Evolutionary conservation across 2,797 vertebrate species (phyloP).

Genomic region (Crypturellus tataupa): DNA sequence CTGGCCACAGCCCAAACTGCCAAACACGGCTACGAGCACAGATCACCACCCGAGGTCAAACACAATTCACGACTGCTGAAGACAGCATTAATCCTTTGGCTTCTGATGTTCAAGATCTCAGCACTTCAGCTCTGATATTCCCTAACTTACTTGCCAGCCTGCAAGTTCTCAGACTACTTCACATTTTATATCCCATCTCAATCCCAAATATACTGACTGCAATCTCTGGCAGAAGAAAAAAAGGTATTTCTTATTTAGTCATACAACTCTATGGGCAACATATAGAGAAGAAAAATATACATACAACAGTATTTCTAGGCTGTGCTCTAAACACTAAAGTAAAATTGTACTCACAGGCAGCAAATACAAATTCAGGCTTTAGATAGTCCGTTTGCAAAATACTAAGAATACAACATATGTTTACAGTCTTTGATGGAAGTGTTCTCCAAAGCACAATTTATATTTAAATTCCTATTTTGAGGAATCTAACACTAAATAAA

Average conservation of each 20-base stretch:
- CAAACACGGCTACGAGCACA: background rate
- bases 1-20: background rate
- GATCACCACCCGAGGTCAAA: background rate
- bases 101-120: background rate
- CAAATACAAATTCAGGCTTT: background rate
- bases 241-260: background rate
- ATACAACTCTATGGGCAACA: background rate
- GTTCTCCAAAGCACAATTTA: conserved; percentile 38
- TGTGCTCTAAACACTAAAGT: background rate
- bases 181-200: background rate
- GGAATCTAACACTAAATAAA: conserved; percentile 16
- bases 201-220: background rate
- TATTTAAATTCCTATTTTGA: conserved; percentile 21
- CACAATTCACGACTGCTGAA: background rate
- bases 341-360: conserved; percentile 7
- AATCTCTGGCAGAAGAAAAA: background rate
- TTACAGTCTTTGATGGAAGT: background rate
- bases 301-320: background rate
- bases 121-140: background rate
- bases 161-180: background rate
- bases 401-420: background rate
- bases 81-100: background rate
- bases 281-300: background rate
- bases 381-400: conserved; percentile 14
- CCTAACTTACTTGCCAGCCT: background rate